A percentile compares a stretch with the other conserved stretches of the same genome.
Conservation (phyloP, 2,113 vertebrate genomes). For the Nematolebias whitei region DNA sequence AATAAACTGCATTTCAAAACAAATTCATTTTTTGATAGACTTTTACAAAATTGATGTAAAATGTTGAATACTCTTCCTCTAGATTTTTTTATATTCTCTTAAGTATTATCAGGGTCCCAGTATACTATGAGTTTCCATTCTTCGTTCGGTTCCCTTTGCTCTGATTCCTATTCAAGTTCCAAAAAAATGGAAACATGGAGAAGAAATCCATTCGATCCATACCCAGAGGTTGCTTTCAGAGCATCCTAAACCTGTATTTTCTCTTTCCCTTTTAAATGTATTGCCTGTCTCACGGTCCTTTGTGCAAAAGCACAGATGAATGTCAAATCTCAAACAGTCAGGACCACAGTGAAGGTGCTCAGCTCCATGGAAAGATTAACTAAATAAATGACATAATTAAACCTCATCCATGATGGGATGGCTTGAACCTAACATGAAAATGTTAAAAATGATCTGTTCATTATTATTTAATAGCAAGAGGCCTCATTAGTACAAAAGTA, state of each 20-base stretch:
- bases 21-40: not conserved
- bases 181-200: constrained; percentile 61
- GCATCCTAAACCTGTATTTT: constrained; percentile 69
- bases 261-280: constrained; percentile 62
- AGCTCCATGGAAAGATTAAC: constrained; percentile 31
- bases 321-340: constrained; percentile 66
- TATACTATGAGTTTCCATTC: constrained; percentile 56
- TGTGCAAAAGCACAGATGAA: constrained; percentile 56
- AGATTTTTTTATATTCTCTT: constrained; percentile 50
- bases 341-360: constrained; percentile 56
- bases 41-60: constrained; percentile 53
- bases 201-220: constrained; percentile 72
- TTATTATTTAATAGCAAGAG: constrained; percentile 4
- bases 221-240: constrained; percentile 67
- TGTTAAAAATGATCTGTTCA: not conserved
- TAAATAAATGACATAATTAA: constrained; percentile 25
- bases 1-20: too few species aligned
- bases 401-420: not conserved
- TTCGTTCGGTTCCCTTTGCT: constrained; percentile 27
- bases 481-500: not conserved
- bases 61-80: constrained; percentile 1
- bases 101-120: constrained; percentile 32
- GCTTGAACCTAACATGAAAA: not conserved
- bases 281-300: constrained; percentile 64
- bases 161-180: constrained; percentile 69